Base-by-base conservation (phyloP, 2,888 invertebrate species). In the Coenonympha arcania region DNA sequence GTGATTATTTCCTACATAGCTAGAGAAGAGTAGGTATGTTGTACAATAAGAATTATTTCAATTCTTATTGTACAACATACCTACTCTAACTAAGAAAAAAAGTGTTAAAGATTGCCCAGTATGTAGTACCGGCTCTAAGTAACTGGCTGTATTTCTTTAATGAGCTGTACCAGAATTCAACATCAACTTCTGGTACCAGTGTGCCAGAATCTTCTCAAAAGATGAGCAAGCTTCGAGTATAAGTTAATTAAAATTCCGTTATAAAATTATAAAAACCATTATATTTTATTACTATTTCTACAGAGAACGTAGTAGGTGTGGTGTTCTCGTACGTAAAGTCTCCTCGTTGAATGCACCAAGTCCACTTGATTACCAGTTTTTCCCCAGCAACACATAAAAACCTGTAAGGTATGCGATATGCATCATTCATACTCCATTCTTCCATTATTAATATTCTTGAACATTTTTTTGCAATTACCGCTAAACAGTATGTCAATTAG, bases 391-490 rank as follows among this genome's bases (percentile, higher is more conserved):
- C 18, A 26, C 24, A 33, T 37, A 55, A 50, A 55, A 52, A 52
- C 47, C 30, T 48, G 47, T 41, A n/a, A 49, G 43, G 42, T 42
- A 55, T 50, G 48, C 41, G 47, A 48, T 48, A 46, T 50, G 44
- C 50, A 50, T 44, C 49, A 47, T 45, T 50, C 48, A 48, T 47
- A 39, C 30, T 36, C 44, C 37, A 50, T 55, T 55, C 43, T 52
- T 53, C 52, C 52, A 42, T 52, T 47, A 50, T 54, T 45, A 56
- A 54, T 50, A 51, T 52, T 54, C 49, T 30, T 49, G 43, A 34
- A 44, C 28, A 58, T 54, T 59, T 54, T 52, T 52, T 56, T 54
- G 43, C 40, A 54, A 54, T 56, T 50, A 56, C 40, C 31, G 40
- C 26, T 47, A 54, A 33, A 31, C 44, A 37, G 13, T 54, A 48